phyloP scores from a whole-genome alignment of 2,797 vertebrate species.

The Leptoclinus maculatus region DNA sequence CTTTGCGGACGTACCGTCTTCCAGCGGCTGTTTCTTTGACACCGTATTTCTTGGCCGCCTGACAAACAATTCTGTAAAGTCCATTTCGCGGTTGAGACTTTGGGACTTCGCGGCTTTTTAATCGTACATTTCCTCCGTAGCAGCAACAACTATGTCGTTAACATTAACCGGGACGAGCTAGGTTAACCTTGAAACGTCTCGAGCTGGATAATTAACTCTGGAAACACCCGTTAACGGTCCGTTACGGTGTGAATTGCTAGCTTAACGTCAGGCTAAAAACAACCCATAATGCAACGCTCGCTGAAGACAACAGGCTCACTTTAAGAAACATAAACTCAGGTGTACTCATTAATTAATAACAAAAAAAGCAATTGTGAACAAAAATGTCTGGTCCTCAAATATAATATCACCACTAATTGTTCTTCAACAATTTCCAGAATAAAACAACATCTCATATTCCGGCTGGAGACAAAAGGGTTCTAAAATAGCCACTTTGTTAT shows the following conservation, averaged over 20 bases:
- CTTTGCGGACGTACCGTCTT: neutral
- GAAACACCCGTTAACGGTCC: neutral
- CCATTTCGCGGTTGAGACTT: neutral
- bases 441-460: neutral
- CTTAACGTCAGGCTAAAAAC: neutral
- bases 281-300: slow-evolving; percentile 11
- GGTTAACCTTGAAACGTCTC: neutral
- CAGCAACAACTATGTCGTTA: neutral
- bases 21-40: neutral
- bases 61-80: neutral
- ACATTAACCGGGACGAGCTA: neutral
- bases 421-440: neutral
- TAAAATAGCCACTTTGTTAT: neutral
- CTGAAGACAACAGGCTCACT: neutral
- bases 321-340: neutral
- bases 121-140: neutral
- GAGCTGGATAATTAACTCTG: neutral
- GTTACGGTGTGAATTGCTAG: neutral
- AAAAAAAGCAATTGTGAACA: neutral
- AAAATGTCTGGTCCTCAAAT: neutral
- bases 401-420: neutral
- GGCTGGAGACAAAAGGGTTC: neutral
- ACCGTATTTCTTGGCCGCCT: neutral
- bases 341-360: neutral
- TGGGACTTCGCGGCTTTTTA: neutral